A percentile compares a stretch with the other conserved stretches of the same genome.
phyloP scores from a whole-genome alignment of 2,113 vertebrate species.

The Anhinga anhinga region DNA sequence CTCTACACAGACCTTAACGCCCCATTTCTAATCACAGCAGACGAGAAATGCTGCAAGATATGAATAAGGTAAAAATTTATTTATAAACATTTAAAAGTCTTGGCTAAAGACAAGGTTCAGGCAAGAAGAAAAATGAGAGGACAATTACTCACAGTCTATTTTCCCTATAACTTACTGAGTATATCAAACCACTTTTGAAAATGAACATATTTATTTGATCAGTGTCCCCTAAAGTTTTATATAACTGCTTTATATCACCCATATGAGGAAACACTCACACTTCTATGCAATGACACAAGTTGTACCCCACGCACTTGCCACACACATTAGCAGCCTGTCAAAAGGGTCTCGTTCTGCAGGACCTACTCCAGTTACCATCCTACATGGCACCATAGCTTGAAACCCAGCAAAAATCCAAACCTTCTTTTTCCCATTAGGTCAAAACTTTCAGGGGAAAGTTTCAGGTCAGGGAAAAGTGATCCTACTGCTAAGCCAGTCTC shows the following conservation, averaged over 20 bases:
- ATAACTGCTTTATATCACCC: background rate
- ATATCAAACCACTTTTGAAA: background rate
- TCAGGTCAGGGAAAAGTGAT: background rate
- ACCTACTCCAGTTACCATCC: background rate
- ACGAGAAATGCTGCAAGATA: background rate
- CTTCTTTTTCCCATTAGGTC: background rate
- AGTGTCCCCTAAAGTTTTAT: background rate
- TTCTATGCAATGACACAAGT: background rate
- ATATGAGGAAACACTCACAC: background rate
- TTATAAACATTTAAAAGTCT: background rate
- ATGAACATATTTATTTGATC: background rate
- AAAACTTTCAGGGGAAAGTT: background rate
- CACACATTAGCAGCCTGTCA: background rate
- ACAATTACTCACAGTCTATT: background rate
- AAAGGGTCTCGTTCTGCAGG: background rate
- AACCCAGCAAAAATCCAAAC: background rate
- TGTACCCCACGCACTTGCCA: background rate
- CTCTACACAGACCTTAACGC: background rate
- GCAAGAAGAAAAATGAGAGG: background rate
- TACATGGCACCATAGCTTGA: fast-evolving
- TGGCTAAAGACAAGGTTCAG: background rate
- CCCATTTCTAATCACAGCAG: background rate
- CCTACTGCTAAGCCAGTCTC: background rate
- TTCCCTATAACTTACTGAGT: background rate
- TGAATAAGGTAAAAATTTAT: background rate